Base-by-base conservation (phyloP, 2,888 invertebrate genomes). In the Steinernema carpocapsae region DNA sequence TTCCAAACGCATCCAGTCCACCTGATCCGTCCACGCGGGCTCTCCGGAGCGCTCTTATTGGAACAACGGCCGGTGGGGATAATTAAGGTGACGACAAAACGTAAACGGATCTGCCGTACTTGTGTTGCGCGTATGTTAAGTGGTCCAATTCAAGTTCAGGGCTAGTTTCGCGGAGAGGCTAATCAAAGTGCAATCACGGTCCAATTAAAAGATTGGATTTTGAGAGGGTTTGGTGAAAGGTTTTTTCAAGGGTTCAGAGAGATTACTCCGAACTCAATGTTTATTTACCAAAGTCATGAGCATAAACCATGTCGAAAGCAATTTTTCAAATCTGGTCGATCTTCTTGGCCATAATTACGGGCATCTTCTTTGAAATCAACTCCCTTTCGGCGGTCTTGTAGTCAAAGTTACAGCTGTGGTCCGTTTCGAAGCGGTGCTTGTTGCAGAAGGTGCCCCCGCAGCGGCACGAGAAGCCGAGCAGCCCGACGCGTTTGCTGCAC, bases 341-440 rank as follows among this genome's bases (percentile, higher is more conserved):
- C 56, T 56, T 56, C n/a, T 56, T 26, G 26, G 56, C 56, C 56
- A 24, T 3, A 22, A 56, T 26, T 3, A 56, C 56, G 3, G 56
- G 56, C 4, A 24, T 56, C 56, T 14, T 22, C 56, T 56, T 4
- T 22, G 26, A 10, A 17, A 56, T 56, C 56, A 22, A 56, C 26
- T 17, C 56, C 6, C 56, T 22, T 24, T 56, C 56, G n/a, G 26
- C 24, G 24, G 56, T 24, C 56, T 95, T 93, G 91, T 96, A 97
- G 91, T 97, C 94, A 91, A 96, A 97, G 89, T 93, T 93, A 92
- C 96, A 97, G 89, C 94, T 93, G 91, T 97, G 96, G 91, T 95
- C 95, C 92, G 97, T 96, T 90, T 95, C 95, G 92, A 97, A 97
- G 90, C 97, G 93, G 91, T 97, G 97, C 90, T 94, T n/a, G n/a